phyloP scores from a whole-genome alignment of 1,140 invertebrate species.

The Drosophila tani region DNA sequence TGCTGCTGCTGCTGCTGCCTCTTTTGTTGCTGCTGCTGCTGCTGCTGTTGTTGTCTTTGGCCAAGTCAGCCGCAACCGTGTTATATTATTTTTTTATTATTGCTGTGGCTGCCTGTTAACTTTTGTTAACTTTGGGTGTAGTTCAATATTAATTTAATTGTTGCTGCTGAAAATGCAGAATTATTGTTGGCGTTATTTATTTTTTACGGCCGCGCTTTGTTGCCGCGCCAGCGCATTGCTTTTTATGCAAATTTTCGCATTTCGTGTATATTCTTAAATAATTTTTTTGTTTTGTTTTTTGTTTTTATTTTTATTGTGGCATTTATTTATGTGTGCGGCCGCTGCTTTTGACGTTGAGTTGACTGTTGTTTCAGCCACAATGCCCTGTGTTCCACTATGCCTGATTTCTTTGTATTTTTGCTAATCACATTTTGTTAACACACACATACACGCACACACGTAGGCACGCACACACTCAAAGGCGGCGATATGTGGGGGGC shows the following conservation, averaged over 20 bases:
- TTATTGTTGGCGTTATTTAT: constrained; percentile 57
- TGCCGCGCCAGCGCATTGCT: constrained; percentile 56
- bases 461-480: constrained; percentile 34
- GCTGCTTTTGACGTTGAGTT: constrained; percentile 34
- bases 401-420: constrained; percentile 82
- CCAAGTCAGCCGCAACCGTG: constrained; percentile 68
- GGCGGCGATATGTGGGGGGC: constrained; percentile 1
- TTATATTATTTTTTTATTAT: constrained; percentile 17
- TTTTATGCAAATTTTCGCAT: constrained; percentile 58
- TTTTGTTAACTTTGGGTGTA: constrained; percentile 63
- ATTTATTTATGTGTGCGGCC: constrained; percentile 44
- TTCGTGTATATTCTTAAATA: constrained; percentile 40
- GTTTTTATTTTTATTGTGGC: constrained; percentile 45
- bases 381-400: constrained; percentile 56
- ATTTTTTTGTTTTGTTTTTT: constrained; percentile 28
- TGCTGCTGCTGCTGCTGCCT: constrained; percentile 42
- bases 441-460: constrained; percentile 42
- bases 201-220: constrained; percentile 58
- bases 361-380: constrained; percentile 60
- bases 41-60: constrained; percentile 52
- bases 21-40: constrained; percentile 22
- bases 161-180: constrained; percentile 60
- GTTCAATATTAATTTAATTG: constrained; percentile 78
- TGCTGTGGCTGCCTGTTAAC: constrained; percentile 36
- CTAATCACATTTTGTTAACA: constrained; percentile 84